Conservation (phyloP, 2,888 invertebrate species). For the Drosophila suboccidentalis region DNA sequence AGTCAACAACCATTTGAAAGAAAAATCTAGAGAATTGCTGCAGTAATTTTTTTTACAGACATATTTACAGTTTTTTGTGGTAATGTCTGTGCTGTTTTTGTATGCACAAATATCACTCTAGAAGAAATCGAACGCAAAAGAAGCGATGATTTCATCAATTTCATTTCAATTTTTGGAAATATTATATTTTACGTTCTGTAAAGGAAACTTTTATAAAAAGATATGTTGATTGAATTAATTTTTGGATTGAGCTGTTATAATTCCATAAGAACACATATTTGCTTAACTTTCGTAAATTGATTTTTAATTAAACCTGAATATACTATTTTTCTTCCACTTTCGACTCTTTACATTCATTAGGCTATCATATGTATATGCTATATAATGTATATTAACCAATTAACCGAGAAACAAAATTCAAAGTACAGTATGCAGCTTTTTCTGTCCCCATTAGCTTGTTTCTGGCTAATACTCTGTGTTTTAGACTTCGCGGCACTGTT, state of each 20-base stretch:
- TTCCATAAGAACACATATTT: neutral
- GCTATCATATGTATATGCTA: no score
- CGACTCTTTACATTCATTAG: no score
- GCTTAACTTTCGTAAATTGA: no score
- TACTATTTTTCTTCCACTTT: no score
- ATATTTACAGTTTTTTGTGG: neutral
- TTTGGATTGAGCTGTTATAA: neutral
- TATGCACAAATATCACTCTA: neutral
- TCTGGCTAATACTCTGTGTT: no score
- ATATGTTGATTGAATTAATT: neutral
- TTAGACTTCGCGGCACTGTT: neutral
- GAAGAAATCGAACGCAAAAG: neutral
- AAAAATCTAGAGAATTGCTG: neutral
- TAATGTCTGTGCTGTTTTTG: neutral
- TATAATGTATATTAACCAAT: no score
- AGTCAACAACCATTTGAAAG: neutral
- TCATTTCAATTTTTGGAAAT: neutral
- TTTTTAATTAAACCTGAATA: no score
- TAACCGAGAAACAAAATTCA: no score
- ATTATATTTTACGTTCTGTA: neutral
- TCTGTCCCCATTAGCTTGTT: no score
- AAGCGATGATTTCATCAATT: conserved; percentile 6
- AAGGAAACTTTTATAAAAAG: neutral
- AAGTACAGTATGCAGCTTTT: no score
- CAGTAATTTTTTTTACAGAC: neutral